Conservation (phyloP, 2,888 invertebrate genomes). For the Xylophagus ater region DNA sequence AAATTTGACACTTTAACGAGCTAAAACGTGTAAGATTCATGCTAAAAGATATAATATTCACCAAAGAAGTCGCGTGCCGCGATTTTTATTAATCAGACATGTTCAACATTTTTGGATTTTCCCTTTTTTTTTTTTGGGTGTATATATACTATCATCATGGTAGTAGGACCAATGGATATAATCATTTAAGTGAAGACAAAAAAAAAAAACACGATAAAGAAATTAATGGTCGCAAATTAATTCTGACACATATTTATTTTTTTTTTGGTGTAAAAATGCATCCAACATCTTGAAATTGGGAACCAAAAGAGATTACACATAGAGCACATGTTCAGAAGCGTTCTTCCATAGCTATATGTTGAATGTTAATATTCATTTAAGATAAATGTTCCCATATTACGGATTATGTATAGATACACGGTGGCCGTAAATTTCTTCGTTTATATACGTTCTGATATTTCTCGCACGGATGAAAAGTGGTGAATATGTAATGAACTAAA, state of each 20-base stretch:
- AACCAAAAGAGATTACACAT: too few relatives aligned
- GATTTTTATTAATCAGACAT: conserved; percentile 12
- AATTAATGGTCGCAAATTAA: conserved; percentile 18
- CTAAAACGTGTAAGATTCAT: conserved; percentile 2
- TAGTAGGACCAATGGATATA: background rate
- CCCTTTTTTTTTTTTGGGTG: too few relatives aligned
- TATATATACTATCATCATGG: background rate
- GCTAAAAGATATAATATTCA: background rate
- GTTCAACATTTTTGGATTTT: too few relatives aligned
- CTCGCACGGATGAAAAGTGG: too few relatives aligned
- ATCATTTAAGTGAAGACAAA: background rate
- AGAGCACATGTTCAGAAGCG: too few relatives aligned
- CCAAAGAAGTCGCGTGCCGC: conserved; percentile 13
- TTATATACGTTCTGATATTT: too few relatives aligned
- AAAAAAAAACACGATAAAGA: conserved; percentile 2
- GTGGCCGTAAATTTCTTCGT: conserved; percentile 12
- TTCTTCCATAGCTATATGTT: conserved; percentile 3
- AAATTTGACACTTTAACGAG: conserved; percentile 14
- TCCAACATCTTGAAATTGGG: too few relatives aligned
- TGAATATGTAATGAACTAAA: conserved; percentile 5
- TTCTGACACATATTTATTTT: conserved; percentile 15
- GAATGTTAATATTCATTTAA: too few relatives aligned
- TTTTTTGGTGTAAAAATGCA: too few relatives aligned
- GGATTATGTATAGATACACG: too few relatives aligned
- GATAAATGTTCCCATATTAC: too few relatives aligned